Percentiles rank a stretch among this genome's conserved stretches.
These are phyloP conservation scores for Malthinus seriepunctatus DNA, from an alignment of 2,888 invertebrate genomes.

Conservation along the genomic window DNA sequence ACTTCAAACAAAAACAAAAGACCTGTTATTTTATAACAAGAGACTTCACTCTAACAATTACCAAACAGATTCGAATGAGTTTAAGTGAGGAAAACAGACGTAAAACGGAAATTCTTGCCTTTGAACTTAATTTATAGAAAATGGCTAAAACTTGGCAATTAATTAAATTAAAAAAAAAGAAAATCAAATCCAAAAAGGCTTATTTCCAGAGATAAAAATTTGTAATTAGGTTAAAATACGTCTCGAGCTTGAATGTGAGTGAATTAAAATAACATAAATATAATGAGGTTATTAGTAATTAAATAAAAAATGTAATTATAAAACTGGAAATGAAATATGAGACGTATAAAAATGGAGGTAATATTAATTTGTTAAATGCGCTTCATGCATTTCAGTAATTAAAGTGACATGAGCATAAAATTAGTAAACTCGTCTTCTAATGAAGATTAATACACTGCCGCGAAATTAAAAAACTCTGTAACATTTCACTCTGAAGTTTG, in stretches of 20 bases:
- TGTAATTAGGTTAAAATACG: too few species aligned
- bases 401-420: conserved; percentile 29
- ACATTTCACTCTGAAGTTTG: conserved; percentile 26
- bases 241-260: too few species aligned
- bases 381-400: conserved; percentile 30
- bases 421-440: conserved; percentile 27
- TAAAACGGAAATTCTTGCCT: conserved; percentile 14
- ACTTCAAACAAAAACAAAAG: conserved; percentile 35
- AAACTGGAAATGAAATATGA: conserved; percentile 4
- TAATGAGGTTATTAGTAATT: conserved; percentile 11
- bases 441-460: conserved; percentile 31
- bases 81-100: conserved; percentile 27
- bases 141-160: conserved; percentile 8
- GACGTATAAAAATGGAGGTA: conserved; percentile 19
- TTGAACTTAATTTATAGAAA: conserved; percentile 27
- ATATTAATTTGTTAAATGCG: conserved; percentile 31
- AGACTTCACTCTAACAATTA: conserved; percentile 51
- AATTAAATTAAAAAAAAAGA: neutral
- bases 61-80: conserved; percentile 48
- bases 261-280: too few species aligned
- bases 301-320: conserved; percentile 15
- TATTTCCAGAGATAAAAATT: too few species aligned
- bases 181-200: too few species aligned
- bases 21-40: conserved; percentile 53
- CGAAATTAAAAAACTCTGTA: conserved; percentile 29